phyloP scores from a whole-genome alignment of 2,888 invertebrate species.

The Hymenopus coronatus region DNA sequence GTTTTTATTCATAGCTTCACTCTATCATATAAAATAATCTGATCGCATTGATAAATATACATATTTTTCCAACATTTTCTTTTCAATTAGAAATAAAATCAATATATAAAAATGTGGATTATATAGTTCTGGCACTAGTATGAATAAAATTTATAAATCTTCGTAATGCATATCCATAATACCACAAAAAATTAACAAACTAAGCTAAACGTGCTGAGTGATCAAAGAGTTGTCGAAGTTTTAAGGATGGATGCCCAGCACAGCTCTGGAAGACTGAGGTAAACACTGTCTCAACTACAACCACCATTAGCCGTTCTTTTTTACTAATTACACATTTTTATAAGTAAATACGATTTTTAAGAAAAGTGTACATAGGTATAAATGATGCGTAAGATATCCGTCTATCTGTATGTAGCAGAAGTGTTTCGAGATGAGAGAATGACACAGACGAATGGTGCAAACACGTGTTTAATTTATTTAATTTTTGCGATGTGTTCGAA shows the following conservation, averaged over 20 bases:
- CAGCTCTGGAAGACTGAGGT: background rate
- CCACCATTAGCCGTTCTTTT: background rate
- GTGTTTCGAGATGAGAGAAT: background rate
- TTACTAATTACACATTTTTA: background rate
- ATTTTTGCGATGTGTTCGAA: background rate
- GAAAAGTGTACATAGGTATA: background rate
- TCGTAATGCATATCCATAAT: too few relatives aligned
- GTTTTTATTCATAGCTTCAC: too few relatives aligned
- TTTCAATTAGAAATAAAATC: too few relatives aligned
- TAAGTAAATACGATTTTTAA: background rate
- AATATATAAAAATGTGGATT: too few relatives aligned
- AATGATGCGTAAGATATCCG: background rate
- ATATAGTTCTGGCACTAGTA: too few relatives aligned
- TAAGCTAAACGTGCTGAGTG: too few relatives aligned
- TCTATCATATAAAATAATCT: too few relatives aligned
- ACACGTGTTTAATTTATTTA: background rate
- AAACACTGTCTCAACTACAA: background rate
- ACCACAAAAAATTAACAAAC: too few relatives aligned
- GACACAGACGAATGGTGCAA: background rate
- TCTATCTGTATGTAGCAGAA: background rate
- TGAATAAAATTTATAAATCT: too few relatives aligned
- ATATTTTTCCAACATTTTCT: too few relatives aligned
- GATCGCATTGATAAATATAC: too few relatives aligned
- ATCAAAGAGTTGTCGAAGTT: background rate
- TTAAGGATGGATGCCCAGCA: background rate